Evolutionary conservation across 2,888 invertebrate genomes (phyloP).

Genomic region (Quadroppia sp.): DNA sequence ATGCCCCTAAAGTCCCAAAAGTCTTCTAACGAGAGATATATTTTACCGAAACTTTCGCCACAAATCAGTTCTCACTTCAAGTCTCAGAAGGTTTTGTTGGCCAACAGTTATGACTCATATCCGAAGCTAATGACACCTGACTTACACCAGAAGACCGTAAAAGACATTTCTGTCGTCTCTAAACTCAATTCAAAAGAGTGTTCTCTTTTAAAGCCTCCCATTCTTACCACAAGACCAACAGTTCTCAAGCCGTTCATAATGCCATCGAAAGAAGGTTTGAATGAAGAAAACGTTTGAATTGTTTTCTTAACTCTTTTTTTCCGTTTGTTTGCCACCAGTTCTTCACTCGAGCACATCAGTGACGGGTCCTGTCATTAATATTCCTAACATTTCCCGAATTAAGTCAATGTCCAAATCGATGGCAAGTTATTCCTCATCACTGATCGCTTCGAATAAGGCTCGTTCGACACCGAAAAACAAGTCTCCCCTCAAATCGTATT

Average conservation of each 20-base stretch:
- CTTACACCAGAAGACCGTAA: background rate
- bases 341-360: constrained; percentile 8
- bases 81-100: background rate
- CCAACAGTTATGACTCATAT: background rate
- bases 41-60: background rate
- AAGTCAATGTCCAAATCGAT: constrained; percentile 13
- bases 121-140: constrained; percentile 7
- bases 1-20: background rate
- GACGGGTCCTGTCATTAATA: constrained; percentile 23
- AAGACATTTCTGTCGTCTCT: background rate
- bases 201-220: background rate
- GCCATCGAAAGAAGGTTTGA: background rate
- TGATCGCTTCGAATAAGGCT: background rate
- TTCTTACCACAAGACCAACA: constrained; percentile 23
- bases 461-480: background rate
- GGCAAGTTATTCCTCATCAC: background rate
- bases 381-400: background rate
- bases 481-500: background rate
- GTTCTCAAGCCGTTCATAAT: background rate
- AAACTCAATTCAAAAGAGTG: background rate
- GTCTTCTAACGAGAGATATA: background rate
- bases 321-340: background rate
- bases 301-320: no score
- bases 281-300: no score
- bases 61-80: background rate